Conservation (phyloP, 1,140 invertebrate species). For the Megalopta genalis region DNA sequence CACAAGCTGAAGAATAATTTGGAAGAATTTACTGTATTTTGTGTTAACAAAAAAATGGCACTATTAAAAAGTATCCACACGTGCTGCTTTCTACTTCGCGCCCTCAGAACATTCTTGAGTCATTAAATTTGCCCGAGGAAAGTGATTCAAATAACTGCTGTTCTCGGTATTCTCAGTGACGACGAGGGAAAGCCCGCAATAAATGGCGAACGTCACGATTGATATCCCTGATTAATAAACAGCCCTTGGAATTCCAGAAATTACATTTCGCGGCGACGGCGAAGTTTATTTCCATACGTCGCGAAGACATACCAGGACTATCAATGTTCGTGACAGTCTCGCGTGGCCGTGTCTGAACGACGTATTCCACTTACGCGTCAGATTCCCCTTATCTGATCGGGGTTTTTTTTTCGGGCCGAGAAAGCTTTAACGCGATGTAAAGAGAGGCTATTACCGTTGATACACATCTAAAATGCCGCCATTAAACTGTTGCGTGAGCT, state of each 20-base stretch:
- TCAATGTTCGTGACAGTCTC: slow-evolving; percentile 34
- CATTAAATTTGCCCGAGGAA: not conserved
- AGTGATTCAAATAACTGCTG: too few relatives aligned
- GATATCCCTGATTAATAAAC: slow-evolving; percentile 30
- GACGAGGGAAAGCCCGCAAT: too few relatives aligned
- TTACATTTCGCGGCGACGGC: not conserved
- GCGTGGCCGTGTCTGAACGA: not conserved
- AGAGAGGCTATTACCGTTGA: slow-evolving; percentile 6
- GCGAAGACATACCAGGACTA: slow-evolving; percentile 3
- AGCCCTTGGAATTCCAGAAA: not conserved
- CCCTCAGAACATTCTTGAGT: too few relatives aligned
- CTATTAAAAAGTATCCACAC: too few relatives aligned
- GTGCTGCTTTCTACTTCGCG: too few relatives aligned
- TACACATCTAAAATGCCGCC: not conserved
- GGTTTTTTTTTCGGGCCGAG: not conserved
- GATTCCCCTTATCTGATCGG: slow-evolving; percentile 8
- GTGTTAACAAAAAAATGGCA: too few relatives aligned
- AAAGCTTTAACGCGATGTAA: not conserved
- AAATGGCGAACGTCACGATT: not conserved
- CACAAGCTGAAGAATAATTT: too few relatives aligned
- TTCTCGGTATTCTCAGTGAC: not conserved
- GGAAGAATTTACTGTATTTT: too few relatives aligned
- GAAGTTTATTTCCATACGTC: slow-evolving; percentile 7
- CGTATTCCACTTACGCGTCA: not conserved
- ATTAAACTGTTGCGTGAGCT: slow-evolving; percentile 14